Conservation (phyloP, 2,888 invertebrate genomes). For the Linnaemya vulpina region DNA sequence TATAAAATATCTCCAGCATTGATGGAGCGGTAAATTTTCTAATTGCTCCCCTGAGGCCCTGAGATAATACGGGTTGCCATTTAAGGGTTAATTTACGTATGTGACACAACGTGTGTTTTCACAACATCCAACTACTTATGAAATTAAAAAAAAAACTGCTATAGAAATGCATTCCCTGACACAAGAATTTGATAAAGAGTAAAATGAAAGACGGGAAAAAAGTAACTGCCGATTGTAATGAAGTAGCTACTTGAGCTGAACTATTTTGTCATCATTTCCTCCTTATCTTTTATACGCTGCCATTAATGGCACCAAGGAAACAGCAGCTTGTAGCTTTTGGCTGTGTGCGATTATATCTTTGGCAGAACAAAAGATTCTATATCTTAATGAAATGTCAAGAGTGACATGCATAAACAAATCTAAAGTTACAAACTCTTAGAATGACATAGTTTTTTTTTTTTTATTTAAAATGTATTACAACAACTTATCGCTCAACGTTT, state of each 20-base stretch:
- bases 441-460: constrained; percentile 28
- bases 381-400: constrained; percentile 62
- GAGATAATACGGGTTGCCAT: not conserved
- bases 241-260: constrained; percentile 65
- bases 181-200: not conserved
- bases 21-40: no score
- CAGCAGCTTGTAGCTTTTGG: not conserved
- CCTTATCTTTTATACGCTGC: not conserved
- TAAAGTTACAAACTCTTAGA: constrained; percentile 7
- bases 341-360: not conserved
- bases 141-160: constrained; percentile 26
- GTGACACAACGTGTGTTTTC: constrained; percentile 12
- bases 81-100: not conserved
- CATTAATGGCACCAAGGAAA: constrained; percentile 29
- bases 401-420: constrained; percentile 45
- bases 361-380: constrained; percentile 20
- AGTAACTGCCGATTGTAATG: constrained; percentile 50
- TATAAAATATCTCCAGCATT: no score
- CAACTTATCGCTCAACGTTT: not conserved
- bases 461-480: not conserved
- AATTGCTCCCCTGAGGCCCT: not conserved
- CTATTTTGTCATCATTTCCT: constrained; percentile 62
- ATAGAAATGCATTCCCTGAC: constrained; percentile 42
- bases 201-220: not conserved
- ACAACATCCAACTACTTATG: constrained; percentile 12